Conservation (phyloP, 2,888 invertebrate genomes). For the Thyatira batis region DNA sequence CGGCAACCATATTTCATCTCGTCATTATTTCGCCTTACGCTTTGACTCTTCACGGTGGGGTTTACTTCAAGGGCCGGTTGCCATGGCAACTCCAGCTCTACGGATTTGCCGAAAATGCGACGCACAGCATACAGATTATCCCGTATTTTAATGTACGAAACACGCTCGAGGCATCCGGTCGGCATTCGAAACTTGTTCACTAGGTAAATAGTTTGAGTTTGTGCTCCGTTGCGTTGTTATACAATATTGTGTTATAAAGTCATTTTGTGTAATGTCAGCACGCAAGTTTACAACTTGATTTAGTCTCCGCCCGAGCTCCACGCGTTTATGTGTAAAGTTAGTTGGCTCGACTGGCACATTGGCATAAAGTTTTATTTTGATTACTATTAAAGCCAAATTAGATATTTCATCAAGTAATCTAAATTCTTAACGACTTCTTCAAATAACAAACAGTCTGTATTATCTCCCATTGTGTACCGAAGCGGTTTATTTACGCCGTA, state of each 20-base stretch:
- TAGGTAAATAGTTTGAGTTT: conserved; percentile 73
- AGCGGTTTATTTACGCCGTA: background rate
- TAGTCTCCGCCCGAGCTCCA: background rate
- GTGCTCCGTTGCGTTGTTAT: conserved; percentile 36
- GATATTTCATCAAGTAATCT: background rate
- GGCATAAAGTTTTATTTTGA: background rate
- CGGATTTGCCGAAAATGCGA: conserved; percentile 68
- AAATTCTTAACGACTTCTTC: background rate
- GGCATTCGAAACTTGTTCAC: conserved; percentile 66
- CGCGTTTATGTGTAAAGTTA: background rate
- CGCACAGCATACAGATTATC: conserved; percentile 60
- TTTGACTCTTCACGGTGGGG: conserved; percentile 56
- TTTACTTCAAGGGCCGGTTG: conserved; percentile 59
- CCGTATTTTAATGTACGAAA: conserved; percentile 49
- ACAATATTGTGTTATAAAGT: conserved; percentile 63
- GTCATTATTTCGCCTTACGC: conserved; percentile 71
- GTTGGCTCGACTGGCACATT: background rate
- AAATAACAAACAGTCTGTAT: background rate
- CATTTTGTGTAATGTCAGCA: conserved; percentile 54
- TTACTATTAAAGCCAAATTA: background rate
- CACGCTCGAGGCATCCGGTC: conserved; percentile 55
- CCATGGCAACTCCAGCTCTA: conserved; percentile 57
- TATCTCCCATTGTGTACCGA: background rate
- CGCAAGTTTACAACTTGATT: conserved; percentile 52
- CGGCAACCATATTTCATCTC: conserved; percentile 60